Base-by-base conservation (phyloP, 2,113 vertebrate species). In the Thamnophis sirtalis region DNA sequence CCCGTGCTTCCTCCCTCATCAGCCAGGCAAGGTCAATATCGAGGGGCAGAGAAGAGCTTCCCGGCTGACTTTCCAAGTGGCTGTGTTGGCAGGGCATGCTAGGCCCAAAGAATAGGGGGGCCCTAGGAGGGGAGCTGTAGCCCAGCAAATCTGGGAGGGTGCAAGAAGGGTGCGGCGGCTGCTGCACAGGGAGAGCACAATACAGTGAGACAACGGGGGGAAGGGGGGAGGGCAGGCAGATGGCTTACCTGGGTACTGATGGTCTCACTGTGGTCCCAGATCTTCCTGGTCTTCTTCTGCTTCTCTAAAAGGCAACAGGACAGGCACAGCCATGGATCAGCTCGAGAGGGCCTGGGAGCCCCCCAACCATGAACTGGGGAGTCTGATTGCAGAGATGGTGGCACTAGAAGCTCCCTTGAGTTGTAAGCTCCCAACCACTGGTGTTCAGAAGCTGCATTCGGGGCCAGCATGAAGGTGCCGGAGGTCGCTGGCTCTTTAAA, bases 211-310 rank as follows among this genome's bases (percentile, higher is more conserved):
- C 1, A 43, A 11, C 1, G 0, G 22, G 43, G 33, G 73, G 38
- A 4, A 68, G 33, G 13, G 15, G 43, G 43, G 43, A n/a, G 15
- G 63, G 87, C 4, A 5, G 15, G 68, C 63, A 21, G 68, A 0
- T 1, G 3, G 26, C 97, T 98, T 95, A 98, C 98, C 97, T 97
- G 97, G 93, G 98, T 96, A 94, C 98, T 99, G 96, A 97, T 97
- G 95, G 97, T 97, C 93, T 99, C 99, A 95, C 96, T 97, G 95
- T 97, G 98, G 95, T 98, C 98, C 95, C 98, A 96, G 94, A 97
- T 97, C 95, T 96, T 96, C 94, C 97, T 97, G 96, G 91, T 97
- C 92, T 97, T 97, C 92, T 98, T 98, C 96, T 99, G 99, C 96
- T 97, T 98, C 94, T 97, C 97, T 97, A 93, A 0, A 93, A 97